phyloP scores from a whole-genome alignment of 2,888 invertebrate genomes.

The Antitype chi region DNA sequence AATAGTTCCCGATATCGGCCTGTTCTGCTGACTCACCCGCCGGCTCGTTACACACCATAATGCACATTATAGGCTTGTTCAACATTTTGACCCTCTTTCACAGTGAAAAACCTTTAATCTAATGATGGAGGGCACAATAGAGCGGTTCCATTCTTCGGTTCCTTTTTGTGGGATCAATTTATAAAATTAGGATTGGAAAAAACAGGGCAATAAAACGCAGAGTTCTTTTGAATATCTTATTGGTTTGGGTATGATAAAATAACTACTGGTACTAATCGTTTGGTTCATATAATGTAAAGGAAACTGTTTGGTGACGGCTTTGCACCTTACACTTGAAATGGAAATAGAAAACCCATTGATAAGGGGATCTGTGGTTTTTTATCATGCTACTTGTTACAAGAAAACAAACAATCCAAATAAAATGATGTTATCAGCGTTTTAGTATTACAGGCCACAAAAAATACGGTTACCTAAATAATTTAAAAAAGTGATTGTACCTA shows the following conservation, averaged over 20 bases:
- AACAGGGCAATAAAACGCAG: slow-evolving; percentile 31
- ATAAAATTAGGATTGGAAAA: slow-evolving; percentile 40
- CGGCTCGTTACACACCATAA: slow-evolving; percentile 76
- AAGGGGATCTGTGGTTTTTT: background rate
- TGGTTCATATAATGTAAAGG: slow-evolving; percentile 1
- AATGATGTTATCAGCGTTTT: background rate
- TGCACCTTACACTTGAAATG: background rate
- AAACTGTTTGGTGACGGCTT: background rate
- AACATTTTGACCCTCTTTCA: slow-evolving; percentile 65
- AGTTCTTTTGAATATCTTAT: slow-evolving; percentile 36
- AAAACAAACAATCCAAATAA: background rate
- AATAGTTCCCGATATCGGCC: slow-evolving; percentile 87
- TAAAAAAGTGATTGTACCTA: background rate
- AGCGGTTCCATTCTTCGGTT: slow-evolving; percentile 53
- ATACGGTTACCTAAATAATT: background rate
- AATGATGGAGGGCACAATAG: slow-evolving; percentile 67
- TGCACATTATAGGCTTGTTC: slow-evolving; percentile 67
- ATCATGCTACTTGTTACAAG: background rate
- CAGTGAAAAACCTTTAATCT: slow-evolving; percentile 63
- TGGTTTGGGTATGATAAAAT: slow-evolving; percentile 3
- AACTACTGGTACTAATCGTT: slow-evolving; percentile 18
- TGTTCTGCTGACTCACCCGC: slow-evolving; percentile 83
- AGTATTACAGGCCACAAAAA: background rate
- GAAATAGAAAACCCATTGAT: background rate
- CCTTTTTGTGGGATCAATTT: slow-evolving; percentile 62